These are phyloP conservation scores for Gymnorhina tibicen DNA, from an alignment of 2,113 vertebrate species.

Conservation along the genomic window DNA sequence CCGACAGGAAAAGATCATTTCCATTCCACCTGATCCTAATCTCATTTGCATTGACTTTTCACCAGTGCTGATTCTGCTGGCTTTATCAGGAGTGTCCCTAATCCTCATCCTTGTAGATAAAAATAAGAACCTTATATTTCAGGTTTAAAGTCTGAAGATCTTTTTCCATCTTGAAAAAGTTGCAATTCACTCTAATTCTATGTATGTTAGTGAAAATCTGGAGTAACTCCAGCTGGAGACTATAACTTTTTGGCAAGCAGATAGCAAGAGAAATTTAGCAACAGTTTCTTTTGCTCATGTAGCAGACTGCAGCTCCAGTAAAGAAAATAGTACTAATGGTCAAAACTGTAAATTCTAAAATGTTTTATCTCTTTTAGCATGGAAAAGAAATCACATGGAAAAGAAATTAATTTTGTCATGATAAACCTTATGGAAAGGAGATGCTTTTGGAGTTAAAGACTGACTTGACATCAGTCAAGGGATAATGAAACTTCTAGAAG, in stretches of 20 bases:
- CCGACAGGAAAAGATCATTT: not conserved
- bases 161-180: not conserved
- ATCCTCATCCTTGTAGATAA: not conserved
- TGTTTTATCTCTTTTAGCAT: not conserved
- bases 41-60: not conserved
- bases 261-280: not conserved
- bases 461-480: not conserved
- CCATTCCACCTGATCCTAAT: not conserved
- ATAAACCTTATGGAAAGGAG: not conserved
- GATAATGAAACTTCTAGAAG: not conserved
- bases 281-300: not conserved
- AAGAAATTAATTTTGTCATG: not conserved
- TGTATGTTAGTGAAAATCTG: not conserved
- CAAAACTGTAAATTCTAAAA: not conserved
- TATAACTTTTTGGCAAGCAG: not conserved
- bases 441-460: not conserved
- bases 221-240: slow-evolving; percentile 5
- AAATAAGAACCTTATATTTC: not conserved
- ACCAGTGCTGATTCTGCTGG: not conserved
- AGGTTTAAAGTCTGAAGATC: not conserved
- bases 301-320: not conserved
- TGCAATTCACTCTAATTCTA: not conserved
- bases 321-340: slow-evolving; percentile 6
- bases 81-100: not conserved
- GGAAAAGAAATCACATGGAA: not conserved